A percentile compares a stretch with the other conserved stretches of the same genome.
phyloP scores from a whole-genome alignment of 2,113 vertebrate species.

The Dicerorhinus sumatrensis region DNA sequence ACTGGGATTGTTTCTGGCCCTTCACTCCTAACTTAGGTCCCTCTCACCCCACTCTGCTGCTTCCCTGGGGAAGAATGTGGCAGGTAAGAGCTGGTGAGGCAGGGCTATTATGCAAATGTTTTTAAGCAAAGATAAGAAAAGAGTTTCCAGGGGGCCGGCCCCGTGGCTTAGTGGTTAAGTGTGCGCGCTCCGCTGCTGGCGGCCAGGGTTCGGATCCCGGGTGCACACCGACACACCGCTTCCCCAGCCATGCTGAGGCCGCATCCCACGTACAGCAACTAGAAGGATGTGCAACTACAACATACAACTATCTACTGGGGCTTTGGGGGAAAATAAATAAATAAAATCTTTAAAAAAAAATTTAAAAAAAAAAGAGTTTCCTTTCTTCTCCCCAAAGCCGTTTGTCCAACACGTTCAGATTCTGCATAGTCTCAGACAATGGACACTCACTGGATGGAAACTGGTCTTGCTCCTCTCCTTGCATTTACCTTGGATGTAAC shows the following conservation, averaged over 20 bases:
- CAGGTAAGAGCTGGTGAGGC: not conserved
- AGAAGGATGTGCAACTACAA: no score
- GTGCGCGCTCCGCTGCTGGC: no score
- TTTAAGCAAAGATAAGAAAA: not conserved
- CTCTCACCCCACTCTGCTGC: not conserved
- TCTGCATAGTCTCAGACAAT: not conserved
- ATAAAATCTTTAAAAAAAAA: no score
- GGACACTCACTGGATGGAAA: not conserved
- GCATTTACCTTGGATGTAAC: not conserved
- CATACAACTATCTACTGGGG: no score
- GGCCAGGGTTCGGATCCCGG: no score
- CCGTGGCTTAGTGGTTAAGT: no score
- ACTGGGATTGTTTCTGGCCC: not conserved
- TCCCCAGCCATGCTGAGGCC: no score
- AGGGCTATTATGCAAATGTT: not conserved
- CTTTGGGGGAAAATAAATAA: no score
- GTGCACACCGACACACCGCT: no score
- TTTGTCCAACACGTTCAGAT: not conserved
- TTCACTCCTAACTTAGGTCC: not conserved
- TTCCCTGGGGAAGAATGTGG: not conserved
- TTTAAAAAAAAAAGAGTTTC: not conserved
- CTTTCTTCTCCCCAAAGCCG: not conserved
- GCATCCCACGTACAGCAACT: no score
- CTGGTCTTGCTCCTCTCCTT: not conserved
- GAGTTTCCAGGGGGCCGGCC: no score